Evolutionary conservation across 1,140 invertebrate species (phyloP).

Genomic region (Dendroctonus valens): DNA sequence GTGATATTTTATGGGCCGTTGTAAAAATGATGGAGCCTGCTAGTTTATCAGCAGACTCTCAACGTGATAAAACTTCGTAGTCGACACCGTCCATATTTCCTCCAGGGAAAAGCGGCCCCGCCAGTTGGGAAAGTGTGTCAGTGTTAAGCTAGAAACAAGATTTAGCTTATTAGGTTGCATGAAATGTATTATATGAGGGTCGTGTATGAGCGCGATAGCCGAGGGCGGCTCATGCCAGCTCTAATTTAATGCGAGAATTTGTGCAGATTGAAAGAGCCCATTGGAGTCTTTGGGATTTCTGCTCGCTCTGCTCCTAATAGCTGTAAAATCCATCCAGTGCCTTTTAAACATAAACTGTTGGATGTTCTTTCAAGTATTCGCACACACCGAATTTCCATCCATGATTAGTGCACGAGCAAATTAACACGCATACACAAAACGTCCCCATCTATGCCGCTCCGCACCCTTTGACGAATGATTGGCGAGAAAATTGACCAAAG

Average conservation of each 20-base stretch:
- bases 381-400: neutral
- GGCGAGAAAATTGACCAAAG: constrained; percentile 23
- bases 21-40: too few relatives aligned
- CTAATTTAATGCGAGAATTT: too few relatives aligned
- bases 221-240: too few relatives aligned
- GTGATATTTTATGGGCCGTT: too few relatives aligned
- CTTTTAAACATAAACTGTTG: too few relatives aligned
- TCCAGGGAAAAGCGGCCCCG: constrained; percentile 5
- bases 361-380: too few relatives aligned
- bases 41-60: too few relatives aligned
- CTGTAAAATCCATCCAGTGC: too few relatives aligned
- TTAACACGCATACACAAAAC: constrained; percentile 6
- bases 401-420: neutral
- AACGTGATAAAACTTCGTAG: constrained; percentile 13
- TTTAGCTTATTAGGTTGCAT: constrained; percentile 10
- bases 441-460: constrained; percentile 7
- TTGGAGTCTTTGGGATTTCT: too few relatives aligned
- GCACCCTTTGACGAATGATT: constrained; percentile 11
- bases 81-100: constrained; percentile 5
- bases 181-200: constrained; percentile 1
- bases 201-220: too few relatives aligned
- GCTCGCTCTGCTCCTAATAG: too few relatives aligned
- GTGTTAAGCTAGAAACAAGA: constrained; percentile 16
- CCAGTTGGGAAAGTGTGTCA: constrained; percentile 14
- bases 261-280: too few relatives aligned